phyloP scores from a whole-genome alignment of 2,113 vertebrate genomes.

The Merops nubicus region DNA sequence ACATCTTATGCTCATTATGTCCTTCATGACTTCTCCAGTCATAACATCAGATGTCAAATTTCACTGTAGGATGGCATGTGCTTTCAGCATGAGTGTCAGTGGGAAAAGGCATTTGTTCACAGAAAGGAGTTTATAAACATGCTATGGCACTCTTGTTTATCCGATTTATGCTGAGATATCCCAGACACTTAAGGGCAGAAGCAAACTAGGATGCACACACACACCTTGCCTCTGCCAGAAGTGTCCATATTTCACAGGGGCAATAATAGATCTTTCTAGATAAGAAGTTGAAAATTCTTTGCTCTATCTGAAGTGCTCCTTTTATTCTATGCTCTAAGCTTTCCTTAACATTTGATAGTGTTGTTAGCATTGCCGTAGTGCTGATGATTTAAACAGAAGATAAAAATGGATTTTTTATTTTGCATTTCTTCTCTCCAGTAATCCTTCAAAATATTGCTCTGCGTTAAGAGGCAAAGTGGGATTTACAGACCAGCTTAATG shows the following conservation, averaged over 20 bases:
- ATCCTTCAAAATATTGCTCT: neutral
- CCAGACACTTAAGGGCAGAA: neutral
- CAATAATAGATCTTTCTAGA: neutral
- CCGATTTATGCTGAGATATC: neutral
- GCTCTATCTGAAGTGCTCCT: neutral
- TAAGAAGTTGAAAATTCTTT: neutral
- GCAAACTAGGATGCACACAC: neutral
- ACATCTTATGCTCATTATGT: neutral
- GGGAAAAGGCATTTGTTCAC: neutral
- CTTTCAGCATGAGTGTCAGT: neutral
- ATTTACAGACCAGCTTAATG: neutral
- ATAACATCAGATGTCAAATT: neutral
- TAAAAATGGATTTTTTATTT: neutral
- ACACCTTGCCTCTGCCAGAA: neutral
- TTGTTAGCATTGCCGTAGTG: neutral
- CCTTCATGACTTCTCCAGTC: neutral
- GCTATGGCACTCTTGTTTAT: neutral
- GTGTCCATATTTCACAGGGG: neutral
- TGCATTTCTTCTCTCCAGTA: neutral
- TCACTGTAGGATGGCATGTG: neutral
- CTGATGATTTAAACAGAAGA: neutral
- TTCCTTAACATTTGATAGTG: neutral
- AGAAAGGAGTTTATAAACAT: neutral
- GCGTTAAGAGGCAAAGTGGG: neutral
- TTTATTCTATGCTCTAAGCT: neutral